Evolutionary conservation across 2,888 invertebrate genomes (phyloP), one percentile per base, ranked within the genome.

Genomic region (Andrena bucephala): DNA sequence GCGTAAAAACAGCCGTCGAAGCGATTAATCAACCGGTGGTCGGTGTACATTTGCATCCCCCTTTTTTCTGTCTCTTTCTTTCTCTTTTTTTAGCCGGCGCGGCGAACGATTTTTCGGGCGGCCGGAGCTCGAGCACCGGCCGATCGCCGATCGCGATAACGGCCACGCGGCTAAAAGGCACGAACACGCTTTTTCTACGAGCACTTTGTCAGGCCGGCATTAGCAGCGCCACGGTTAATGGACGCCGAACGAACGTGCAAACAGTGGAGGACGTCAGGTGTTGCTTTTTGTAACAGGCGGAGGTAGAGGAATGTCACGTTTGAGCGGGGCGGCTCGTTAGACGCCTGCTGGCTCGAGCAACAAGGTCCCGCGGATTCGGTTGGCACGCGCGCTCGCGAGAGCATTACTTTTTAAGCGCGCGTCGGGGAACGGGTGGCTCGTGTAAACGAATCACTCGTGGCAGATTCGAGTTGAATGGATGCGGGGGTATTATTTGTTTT

Each of bases 151-250:
- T 69, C 52, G 27, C 33, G 78, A 69, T 65, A 65, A 27, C 29
- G 57, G 20, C 13, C 8, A 29, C 52, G 71, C 62, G 24, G 52
- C 50, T 63, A 48, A 33, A 52, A 71, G 54, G n/a, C 67, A 42
- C 29, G 73, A 62, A 62, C 62, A 59, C 57, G 48, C 77, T 66
- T 60, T 52, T 48, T 62, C 52, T 27, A 0, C 52, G 6, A n/a
- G n/a, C 13, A 75, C 20, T 79, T 79, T 65, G 68, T 75, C 71
- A 50, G 20, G 27, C 13, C 8, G 59, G 63, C 57, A 50, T 50
- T 57, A 24, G 20, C 3, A 54, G 65, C 57, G 48, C 48, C 24
- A 20, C 74, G 74, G 27, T 74, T 50, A 68, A 74, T 57, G 74
- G 33, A 33, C 48, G n/a, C 50, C 68, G 31, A 62, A 63, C 52